phyloP scores from a whole-genome alignment of 2,888 invertebrate genomes.

The Myathropa florea region DNA sequence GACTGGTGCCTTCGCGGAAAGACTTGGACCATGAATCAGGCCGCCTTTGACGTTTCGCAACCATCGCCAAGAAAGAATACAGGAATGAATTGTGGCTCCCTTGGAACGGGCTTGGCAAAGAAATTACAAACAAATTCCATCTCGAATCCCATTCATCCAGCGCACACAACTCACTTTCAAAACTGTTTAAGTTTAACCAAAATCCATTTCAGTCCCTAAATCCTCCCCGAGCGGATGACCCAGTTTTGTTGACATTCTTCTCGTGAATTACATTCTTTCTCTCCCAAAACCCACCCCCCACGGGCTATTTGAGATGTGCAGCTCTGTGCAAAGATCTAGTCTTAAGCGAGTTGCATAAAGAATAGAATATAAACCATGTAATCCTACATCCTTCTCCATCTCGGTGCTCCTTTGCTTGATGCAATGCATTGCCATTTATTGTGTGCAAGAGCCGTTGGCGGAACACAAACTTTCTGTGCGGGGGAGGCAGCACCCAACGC shows the following conservation, averaged over 20 bases:
- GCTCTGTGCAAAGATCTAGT: not conserved
- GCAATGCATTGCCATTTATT: conserved; percentile 41
- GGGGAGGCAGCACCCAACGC: conserved; percentile 8
- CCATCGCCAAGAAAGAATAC: too few relatives aligned
- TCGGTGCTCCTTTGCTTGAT: not conserved
- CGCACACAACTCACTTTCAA: not conserved
- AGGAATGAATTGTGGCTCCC: too few relatives aligned
- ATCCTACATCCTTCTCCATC: not conserved
- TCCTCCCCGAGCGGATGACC: not conserved
- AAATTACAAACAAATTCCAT: not conserved
- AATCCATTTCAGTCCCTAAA: not conserved
- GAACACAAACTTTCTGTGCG: conserved; percentile 7
- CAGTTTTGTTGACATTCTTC: not conserved
- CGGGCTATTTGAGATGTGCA: not conserved
- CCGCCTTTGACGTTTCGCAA: too few relatives aligned
- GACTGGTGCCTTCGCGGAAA: too few relatives aligned
- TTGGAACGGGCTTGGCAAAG: too few relatives aligned
- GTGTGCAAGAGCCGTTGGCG: conserved; percentile 22
- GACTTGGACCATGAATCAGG: too few relatives aligned
- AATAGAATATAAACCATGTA: not conserved
- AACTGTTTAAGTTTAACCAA: not conserved
- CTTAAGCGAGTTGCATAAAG: not conserved
- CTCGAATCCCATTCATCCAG: not conserved
- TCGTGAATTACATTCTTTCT: not conserved
- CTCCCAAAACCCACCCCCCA: not conserved